Evolutionary conservation across 2,888 invertebrate genomes (phyloP).

Genomic region (Cyaniris semiargus): DNA sequence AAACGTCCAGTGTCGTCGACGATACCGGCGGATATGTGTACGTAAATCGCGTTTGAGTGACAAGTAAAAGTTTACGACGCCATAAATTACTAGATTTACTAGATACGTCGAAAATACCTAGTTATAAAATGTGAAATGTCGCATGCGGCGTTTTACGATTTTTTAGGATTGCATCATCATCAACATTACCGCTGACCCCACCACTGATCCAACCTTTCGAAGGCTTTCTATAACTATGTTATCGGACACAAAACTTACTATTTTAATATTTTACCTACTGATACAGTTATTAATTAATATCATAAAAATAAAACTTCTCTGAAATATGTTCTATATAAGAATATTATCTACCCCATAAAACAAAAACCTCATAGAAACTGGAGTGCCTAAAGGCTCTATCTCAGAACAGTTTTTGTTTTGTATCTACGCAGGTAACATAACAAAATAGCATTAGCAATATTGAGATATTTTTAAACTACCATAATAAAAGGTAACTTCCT

Average conservation of each 20-base stretch:
- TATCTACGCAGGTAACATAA: neutral
- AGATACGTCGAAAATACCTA: conserved; percentile 66
- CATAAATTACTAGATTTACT: conserved; percentile 68
- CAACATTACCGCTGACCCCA: neutral
- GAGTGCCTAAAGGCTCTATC: neutral
- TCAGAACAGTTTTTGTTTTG: neutral
- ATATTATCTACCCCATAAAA: neutral
- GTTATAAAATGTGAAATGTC: conserved; percentile 70
- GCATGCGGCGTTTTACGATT: conserved; percentile 60
- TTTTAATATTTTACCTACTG: neutral
- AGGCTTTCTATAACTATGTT: neutral
- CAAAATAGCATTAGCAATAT: neutral
- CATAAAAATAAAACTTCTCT: neutral
- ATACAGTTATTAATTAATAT: neutral
- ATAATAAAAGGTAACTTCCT: conserved; percentile 37
- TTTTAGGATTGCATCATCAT: conserved; percentile 26
- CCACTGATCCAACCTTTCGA: neutral
- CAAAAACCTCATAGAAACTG: neutral
- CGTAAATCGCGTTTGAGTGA: conserved; percentile 76
- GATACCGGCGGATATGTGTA: conserved; percentile 74
- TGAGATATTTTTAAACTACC: neutral
- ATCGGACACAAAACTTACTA: neutral
- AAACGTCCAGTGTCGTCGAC: conserved; percentile 63
- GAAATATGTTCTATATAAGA: neutral
- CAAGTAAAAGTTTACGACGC: conserved; percentile 77